Evolutionary conservation across 2,797 vertebrate species (phyloP).

Genomic region (Taenioides sp.): DNA sequence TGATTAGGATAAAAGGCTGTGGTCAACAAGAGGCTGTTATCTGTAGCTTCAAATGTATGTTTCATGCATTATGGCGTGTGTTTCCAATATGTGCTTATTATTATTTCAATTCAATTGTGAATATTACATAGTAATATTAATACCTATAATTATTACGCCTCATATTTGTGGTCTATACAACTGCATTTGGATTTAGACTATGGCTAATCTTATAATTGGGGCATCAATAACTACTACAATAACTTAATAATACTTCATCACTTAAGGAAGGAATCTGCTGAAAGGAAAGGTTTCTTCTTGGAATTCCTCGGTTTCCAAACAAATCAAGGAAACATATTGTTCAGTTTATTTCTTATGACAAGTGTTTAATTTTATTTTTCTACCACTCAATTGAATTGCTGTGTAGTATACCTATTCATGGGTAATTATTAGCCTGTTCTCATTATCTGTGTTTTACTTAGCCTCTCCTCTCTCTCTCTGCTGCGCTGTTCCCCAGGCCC

Average conservation of each 20-base stretch:
- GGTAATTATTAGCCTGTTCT: neutral
- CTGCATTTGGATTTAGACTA: neutral
- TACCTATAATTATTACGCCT: neutral
- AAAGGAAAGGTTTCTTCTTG: neutral
- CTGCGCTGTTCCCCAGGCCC: slow-evolving; percentile 48
- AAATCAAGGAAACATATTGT: neutral
- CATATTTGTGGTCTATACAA: neutral
- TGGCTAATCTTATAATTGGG: neutral
- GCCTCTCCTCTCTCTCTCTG: no score
- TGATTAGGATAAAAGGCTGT: neutral
- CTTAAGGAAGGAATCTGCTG: neutral
- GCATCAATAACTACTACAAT: neutral
- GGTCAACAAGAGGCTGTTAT: neutral
- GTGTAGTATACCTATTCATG: neutral
- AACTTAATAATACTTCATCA: neutral
- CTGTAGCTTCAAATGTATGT: neutral
- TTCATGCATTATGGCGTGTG: no score
- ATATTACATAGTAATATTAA: neutral
- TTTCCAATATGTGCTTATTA: no score
- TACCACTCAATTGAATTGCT: neutral
- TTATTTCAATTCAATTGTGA: no score
- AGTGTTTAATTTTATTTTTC: neutral
- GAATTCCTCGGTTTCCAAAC: neutral
- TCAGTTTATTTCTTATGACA: neutral
- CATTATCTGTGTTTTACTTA: slow-evolving; percentile 1